These are phyloP conservation scores for Trididemnum miniatum DNA, from an alignment of 23 tunicate species.

Conservation along the genomic window DNA sequence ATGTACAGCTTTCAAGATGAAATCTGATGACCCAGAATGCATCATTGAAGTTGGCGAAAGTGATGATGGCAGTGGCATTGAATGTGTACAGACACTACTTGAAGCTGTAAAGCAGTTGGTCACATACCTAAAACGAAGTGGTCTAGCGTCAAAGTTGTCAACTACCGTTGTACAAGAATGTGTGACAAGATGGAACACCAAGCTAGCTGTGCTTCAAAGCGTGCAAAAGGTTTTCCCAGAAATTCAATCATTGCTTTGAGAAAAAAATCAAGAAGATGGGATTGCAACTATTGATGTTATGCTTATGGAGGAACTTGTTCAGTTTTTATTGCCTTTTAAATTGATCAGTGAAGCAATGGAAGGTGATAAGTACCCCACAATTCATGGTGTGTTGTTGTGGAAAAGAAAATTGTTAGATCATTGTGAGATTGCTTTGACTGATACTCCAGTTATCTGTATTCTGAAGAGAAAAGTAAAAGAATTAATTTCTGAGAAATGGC, in stretches of 20 bases:
- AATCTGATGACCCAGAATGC: not conserved
- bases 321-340: not conserved
- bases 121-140: not conserved
- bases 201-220: not conserved
- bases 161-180: constrained; percentile 4
- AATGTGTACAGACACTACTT: not conserved
- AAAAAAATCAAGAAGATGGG: not conserved
- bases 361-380: not conserved
- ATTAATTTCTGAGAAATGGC: not conserved
- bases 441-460: not conserved
- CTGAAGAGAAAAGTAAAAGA: not conserved
- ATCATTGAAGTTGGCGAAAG: not conserved
- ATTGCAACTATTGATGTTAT: not conserved
- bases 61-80: not conserved
- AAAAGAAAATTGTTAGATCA: constrained; percentile 4
- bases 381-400: constrained; percentile 10
- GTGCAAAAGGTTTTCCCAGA: not conserved
- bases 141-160: not conserved
- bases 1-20: not conserved
- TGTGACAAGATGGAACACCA: constrained; percentile 2
- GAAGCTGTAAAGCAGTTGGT: not conserved
- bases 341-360: constrained; percentile 1
- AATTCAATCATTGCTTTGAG: not conserved
- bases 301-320: not conserved
- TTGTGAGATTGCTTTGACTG: not conserved